These are phyloP conservation scores for Melanargia galathea DNA, from an alignment of 2,888 invertebrate genomes.

Conservation along the genomic window DNA sequence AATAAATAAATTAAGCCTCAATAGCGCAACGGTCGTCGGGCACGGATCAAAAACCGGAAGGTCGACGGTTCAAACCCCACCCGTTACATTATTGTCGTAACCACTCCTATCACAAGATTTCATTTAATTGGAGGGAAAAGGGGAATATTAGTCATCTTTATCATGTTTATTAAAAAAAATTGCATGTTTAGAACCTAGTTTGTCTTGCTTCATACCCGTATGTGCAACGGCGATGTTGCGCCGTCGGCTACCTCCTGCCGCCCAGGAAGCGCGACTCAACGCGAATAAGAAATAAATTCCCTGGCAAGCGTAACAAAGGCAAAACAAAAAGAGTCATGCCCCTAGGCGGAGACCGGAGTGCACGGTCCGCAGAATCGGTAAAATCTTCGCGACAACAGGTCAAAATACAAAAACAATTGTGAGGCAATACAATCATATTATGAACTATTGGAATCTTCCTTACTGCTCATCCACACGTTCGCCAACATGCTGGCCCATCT, in stretches of 20 bases:
- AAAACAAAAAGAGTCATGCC: constrained; percentile 74
- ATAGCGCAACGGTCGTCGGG: too few relatives aligned
- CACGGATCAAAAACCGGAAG: too few relatives aligned
- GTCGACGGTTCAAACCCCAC: too few relatives aligned
- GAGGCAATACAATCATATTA: neutral
- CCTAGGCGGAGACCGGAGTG: constrained; percentile 49
- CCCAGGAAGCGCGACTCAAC: constrained; percentile 80
- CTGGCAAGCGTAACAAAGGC: constrained; percentile 81
- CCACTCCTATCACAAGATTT: too few relatives aligned
- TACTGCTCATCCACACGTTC: too few relatives aligned
- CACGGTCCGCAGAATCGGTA: constrained; percentile 40
- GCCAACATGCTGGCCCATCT: too few relatives aligned
- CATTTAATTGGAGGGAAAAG: too few relatives aligned
- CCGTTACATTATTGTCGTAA: too few relatives aligned
- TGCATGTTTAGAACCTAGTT: neutral
- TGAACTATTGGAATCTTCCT: too few relatives aligned
- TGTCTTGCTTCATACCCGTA: neutral
- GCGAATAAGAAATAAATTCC: constrained; percentile 80
- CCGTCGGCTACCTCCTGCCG: constrained; percentile 72
- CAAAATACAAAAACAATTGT: neutral
- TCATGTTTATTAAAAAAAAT: too few relatives aligned
- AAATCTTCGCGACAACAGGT: constrained; percentile 25
- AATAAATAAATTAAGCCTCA: too few relatives aligned
- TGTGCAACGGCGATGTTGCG: constrained; percentile 36
- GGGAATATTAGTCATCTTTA: too few relatives aligned